Evolutionary conservation across 2,888 invertebrate genomes (phyloP).

Genomic region (Tachina fera): DNA sequence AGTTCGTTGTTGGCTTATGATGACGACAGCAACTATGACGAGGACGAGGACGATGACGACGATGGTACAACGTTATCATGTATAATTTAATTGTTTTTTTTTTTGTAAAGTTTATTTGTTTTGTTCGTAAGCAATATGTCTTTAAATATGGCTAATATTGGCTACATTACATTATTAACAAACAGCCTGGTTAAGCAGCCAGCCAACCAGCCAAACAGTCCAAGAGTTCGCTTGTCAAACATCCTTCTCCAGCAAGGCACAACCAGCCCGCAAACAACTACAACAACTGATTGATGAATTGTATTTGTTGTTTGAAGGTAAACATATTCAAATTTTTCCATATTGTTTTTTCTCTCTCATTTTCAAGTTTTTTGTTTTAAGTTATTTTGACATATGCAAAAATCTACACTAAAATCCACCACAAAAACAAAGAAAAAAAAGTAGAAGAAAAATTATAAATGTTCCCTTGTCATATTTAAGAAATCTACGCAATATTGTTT

Average conservation of each 20-base stretch:
- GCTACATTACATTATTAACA: conserved; percentile 69
- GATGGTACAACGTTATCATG: conserved; percentile 65
- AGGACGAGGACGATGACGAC: conserved; percentile 52
- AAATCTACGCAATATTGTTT: conserved; percentile 69
- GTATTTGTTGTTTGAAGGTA: conserved; percentile 69
- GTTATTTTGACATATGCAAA: conserved; percentile 70
- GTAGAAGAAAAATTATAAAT: conserved; percentile 63
- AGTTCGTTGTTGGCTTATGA: conserved; percentile 73
- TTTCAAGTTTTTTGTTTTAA: conserved; percentile 45
- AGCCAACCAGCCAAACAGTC: conserved; percentile 26
- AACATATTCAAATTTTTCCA: conserved; percentile 68
- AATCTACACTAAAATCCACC: conserved; percentile 48
- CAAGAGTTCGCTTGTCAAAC: conserved; percentile 17
- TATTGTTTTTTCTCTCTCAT: neutral
- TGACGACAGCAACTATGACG: conserved; percentile 69
- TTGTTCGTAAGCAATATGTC: conserved; percentile 68
- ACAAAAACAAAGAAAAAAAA: conserved; percentile 28
- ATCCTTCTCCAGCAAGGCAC: conserved; percentile 20
- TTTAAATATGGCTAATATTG: conserved; percentile 71
- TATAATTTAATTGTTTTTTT: conserved; percentile 26
- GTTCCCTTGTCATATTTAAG: conserved; percentile 72
- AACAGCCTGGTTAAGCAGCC: conserved; percentile 34
- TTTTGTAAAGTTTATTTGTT: conserved; percentile 34
- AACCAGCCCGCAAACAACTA: conserved; percentile 39
- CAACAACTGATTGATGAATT: conserved; percentile 71